phyloP scores from a whole-genome alignment of 2,888 invertebrate genomes.

The Andrena camellia region DNA sequence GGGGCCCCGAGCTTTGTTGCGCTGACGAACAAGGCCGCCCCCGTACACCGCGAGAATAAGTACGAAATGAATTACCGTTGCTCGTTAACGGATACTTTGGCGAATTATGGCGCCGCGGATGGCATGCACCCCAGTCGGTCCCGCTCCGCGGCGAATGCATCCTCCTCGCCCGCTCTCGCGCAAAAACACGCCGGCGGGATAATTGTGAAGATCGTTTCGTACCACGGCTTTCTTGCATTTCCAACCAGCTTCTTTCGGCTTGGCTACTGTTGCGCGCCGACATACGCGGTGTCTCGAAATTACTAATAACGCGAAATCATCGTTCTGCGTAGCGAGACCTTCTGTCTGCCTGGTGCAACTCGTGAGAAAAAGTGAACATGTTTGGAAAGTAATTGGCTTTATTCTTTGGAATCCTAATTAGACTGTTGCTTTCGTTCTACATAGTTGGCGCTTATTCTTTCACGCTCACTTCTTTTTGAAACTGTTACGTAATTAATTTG shows the following conservation, averaged over 20 bases:
- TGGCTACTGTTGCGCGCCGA: slow-evolving; percentile 27
- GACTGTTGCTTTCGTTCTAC: no score
- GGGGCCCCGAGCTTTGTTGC: slow-evolving; percentile 64
- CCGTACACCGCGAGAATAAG: slow-evolving; percentile 54
- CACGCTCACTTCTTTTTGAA: no score
- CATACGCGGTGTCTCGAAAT: slow-evolving; percentile 39
- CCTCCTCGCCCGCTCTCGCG: neutral
- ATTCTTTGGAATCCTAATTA: no score
- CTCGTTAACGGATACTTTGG: slow-evolving; percentile 69
- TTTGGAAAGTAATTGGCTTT: neutral
- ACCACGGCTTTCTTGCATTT: slow-evolving; percentile 25
- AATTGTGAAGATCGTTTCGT: slow-evolving; percentile 53
- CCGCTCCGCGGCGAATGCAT: slow-evolving; percentile 18
- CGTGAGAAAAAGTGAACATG: slow-evolving; percentile 1
- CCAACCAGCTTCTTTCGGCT: neutral
- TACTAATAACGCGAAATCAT: slow-evolving; percentile 27
- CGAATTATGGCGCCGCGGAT: slow-evolving; percentile 51
- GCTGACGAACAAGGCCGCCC: slow-evolving; percentile 53
- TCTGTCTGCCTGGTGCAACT: neutral
- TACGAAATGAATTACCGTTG: slow-evolving; percentile 66
- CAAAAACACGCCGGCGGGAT: slow-evolving; percentile 39
- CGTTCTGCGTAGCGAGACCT: neutral
- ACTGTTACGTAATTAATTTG: no score
- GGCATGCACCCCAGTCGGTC: slow-evolving; percentile 17
- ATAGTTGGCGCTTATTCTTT: no score